Percentiles rank a stretch among this genome's conserved stretches.
phyloP scores from a whole-genome alignment of 2,888 invertebrate species.

The Epirrita christyi region DNA sequence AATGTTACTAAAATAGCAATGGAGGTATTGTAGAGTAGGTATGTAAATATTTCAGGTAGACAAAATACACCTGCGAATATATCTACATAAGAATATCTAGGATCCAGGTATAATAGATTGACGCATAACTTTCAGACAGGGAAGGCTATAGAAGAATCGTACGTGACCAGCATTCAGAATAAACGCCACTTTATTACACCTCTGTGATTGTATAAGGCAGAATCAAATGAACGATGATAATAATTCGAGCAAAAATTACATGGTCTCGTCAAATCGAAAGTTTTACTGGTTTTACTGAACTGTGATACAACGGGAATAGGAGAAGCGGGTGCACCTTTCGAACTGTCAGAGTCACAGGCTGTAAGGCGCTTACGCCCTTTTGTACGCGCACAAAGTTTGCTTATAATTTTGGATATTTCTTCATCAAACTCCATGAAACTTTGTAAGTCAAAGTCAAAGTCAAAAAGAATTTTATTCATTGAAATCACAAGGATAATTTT shows the following conservation, averaged over 20 bases:
- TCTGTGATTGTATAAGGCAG: slow-evolving; percentile 32
- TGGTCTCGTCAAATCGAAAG: not conserved
- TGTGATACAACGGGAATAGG: not conserved
- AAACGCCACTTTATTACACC: slow-evolving; percentile 47
- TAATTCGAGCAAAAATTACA: slow-evolving; percentile 20
- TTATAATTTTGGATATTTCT: no score
- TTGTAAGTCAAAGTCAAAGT: no score
- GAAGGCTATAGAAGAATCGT: slow-evolving; percentile 43
- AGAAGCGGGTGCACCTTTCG: not conserved
- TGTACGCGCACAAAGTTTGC: no score
- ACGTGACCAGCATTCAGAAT: slow-evolving; percentile 56
- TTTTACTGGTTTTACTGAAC: not conserved
- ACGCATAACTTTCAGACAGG: slow-evolving; percentile 49
- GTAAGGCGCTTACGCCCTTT: no score
- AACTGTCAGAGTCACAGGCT: no score
- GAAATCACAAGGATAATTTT: no score
- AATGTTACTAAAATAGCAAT: not conserved
- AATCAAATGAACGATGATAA: slow-evolving; percentile 34
- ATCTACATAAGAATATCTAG: not conserved
- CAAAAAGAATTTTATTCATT: no score
- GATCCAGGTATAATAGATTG: slow-evolving; percentile 27
- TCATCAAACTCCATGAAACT: no score
- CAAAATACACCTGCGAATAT: not conserved
- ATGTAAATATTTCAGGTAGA: not conserved
- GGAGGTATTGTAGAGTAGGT: not conserved